Evolutionary conservation across 2,888 invertebrate species (phyloP).

Genomic region (Eupeodes latifasciatus): DNA sequence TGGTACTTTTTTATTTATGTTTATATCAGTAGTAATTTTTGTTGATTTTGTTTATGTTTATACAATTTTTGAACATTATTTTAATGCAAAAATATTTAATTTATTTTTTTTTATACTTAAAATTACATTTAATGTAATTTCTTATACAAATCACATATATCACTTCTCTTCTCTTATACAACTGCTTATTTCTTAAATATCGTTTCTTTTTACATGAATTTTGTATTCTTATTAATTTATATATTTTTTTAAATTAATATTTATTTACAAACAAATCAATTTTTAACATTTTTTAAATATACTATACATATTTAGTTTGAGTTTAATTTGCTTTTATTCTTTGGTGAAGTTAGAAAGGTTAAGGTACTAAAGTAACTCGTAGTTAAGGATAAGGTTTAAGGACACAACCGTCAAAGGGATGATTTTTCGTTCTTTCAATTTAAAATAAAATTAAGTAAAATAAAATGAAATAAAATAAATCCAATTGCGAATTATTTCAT

Average conservation of each 20-base stretch:
- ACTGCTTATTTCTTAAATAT: conserved; percentile 24
- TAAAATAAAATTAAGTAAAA: not conserved
- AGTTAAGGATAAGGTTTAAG: conserved; percentile 15
- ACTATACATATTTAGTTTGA: not conserved
- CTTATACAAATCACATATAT: conserved; percentile 69
- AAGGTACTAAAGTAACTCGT: not conserved
- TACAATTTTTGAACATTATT: conserved; percentile 49
- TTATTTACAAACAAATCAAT: conserved; percentile 57
- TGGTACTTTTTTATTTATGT: not conserved
- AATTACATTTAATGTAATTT: conserved; percentile 56
- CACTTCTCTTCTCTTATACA: conserved; percentile 40
- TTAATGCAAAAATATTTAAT: conserved; percentile 66
- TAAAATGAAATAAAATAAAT: conserved; percentile 4
- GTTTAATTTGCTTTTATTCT: not conserved
- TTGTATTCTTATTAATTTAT: not conserved
- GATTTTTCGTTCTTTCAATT: conserved; percentile 1
- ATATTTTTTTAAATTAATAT: conserved; percentile 6
- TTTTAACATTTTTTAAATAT: not conserved
- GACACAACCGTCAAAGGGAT: conserved; percentile 1
- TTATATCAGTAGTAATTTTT: not conserved
- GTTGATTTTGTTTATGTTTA: not conserved
- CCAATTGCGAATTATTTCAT: not conserved
- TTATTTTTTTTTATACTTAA: conserved; percentile 32
- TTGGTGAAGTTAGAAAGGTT: conserved; percentile 16
- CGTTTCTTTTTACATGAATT: conserved; percentile 53